These are phyloP conservation scores for Drosophila ogumai DNA, from an alignment of 1,140 invertebrate genomes.

Conservation along the genomic window DNA sequence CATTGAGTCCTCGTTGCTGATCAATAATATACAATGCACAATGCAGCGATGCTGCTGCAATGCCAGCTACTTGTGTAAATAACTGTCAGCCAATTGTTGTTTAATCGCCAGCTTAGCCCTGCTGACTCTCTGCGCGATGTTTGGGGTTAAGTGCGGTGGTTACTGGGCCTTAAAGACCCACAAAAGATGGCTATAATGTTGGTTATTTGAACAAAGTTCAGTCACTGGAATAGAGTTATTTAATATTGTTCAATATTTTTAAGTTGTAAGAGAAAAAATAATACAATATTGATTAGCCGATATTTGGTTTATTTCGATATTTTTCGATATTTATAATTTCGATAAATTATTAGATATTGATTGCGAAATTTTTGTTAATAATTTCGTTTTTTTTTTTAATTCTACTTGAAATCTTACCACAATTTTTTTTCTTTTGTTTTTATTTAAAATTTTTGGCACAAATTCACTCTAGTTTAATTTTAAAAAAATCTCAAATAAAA, in stretches of 20 bases:
- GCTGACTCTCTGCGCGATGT: slow-evolving; percentile 25
- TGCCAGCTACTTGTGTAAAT: slow-evolving; percentile 78
- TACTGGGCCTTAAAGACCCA: slow-evolving; percentile 1
- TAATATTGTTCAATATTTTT: no score
- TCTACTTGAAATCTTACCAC: no score
- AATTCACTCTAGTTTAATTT: no score
- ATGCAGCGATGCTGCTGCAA: slow-evolving; percentile 37
- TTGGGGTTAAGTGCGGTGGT: slow-evolving; percentile 66
- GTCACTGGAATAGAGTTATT: background rate
- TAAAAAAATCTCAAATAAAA: background rate
- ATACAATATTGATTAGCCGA: no score
- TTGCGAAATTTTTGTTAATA: no score
- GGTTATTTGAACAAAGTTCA: background rate
- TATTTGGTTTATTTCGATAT: no score
- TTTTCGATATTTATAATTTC: no score
- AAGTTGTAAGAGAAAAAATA: no score
- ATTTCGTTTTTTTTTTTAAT: no score
- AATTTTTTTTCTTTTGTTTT: no score
- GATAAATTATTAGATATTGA: no score
- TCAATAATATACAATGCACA: slow-evolving; percentile 52
- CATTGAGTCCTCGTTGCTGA: slow-evolving; percentile 42
- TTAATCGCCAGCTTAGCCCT: slow-evolving; percentile 77
- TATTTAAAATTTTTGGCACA: no score
- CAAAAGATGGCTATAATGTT: background rate
- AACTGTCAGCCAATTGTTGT: slow-evolving; percentile 83